Base-by-base conservation (phyloP, 2,888 invertebrate species). In the Tetropium fuscum region DNA sequence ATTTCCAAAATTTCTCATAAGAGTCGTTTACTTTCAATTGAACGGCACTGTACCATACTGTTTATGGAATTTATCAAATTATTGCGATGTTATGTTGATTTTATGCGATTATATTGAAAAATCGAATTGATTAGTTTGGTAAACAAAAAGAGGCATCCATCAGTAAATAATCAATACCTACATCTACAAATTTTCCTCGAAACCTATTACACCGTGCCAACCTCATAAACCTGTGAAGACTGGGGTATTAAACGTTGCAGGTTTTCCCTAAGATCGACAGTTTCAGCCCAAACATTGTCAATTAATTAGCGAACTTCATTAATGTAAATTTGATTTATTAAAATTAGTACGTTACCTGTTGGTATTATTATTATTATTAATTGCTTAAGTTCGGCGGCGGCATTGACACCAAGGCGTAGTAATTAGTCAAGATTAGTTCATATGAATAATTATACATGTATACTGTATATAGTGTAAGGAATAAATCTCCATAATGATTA, bases 371-470 rank as follows among this genome's bases (percentile, higher is more conserved):
- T 71, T 70, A 69, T 73, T 73, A 74, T 73, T 74, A 71, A 74
- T 71, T 70, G 64, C 51, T 56, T 57, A 69, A 70, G 72, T 74
- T 69, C 70, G 43, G 73, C 25, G 1, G 10, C n/a, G 25, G 8
- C 53, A 38, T 68, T 78, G 53, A 32, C 45, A 58, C 53, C 63
- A 44, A 51, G 58, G 41, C 56, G 48, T 53, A 47, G 60, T 60
- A 61, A 63, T 53, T 66, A 83, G 87, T 88, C 59, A 53, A 58
- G 64, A 68, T 66, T 68, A 64, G 63, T 48, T 58, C 53, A 60
- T 62, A 58, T 63, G 64, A 63, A 54, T 66, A 60, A 62, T 65
- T 56, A 47, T 45, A 18, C 47, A 22, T 49, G 59, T 53, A 56
- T n/a, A n/a, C n/a, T n/a, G n/a, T n/a, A n/a, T n/a, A n/a, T n/a